A percentile compares a stretch with the other conserved stretches of the same genome.
Conservation (phyloP, 2,113 vertebrate species). For the Lampris incognitus region DNA sequence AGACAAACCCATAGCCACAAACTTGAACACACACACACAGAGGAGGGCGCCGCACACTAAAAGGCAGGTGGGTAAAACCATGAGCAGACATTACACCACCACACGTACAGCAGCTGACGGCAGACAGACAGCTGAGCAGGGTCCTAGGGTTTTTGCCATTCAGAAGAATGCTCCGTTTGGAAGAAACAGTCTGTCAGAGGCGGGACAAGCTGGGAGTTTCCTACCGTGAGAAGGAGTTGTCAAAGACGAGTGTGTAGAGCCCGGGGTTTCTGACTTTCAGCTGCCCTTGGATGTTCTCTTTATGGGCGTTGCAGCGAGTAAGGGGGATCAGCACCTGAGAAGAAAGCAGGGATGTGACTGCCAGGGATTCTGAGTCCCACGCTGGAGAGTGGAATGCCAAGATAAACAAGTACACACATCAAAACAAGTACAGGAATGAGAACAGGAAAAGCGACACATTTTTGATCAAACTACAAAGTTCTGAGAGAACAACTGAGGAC, state of each 20-base stretch:
- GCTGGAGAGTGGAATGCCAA: too few species aligned
- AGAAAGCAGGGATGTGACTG: slow-evolving; percentile 37
- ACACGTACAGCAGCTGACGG: neutral
- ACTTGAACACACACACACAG: neutral
- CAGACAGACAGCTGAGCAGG: neutral
- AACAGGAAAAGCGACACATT: too few species aligned
- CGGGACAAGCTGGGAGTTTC: slow-evolving; percentile 12
- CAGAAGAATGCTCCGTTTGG: neutral
- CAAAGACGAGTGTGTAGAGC: slow-evolving; percentile 92
- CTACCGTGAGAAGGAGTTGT: slow-evolving; percentile 97
- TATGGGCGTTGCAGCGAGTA: slow-evolving; percentile 93
- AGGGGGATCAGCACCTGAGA: slow-evolving; percentile 94
- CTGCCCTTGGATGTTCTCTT: slow-evolving; percentile 91
- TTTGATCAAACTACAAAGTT: too few species aligned
- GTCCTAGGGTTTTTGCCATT: neutral
- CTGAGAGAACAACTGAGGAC: too few species aligned
- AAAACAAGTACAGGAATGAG: too few species aligned
- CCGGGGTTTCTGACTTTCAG: slow-evolving; percentile 89
- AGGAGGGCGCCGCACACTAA: neutral
- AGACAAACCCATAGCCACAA: neutral
- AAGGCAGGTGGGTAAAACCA: neutral
- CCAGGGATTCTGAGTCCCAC: neutral
- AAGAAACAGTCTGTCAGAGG: neutral
- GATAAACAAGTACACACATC: too few species aligned
- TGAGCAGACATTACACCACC: neutral